Percentiles rank a stretch among this genome's conserved stretches.
These are phyloP conservation scores for Sitophilus oryzae DNA, from an alignment of 1,140 invertebrate species.

Conservation along the genomic window DNA sequence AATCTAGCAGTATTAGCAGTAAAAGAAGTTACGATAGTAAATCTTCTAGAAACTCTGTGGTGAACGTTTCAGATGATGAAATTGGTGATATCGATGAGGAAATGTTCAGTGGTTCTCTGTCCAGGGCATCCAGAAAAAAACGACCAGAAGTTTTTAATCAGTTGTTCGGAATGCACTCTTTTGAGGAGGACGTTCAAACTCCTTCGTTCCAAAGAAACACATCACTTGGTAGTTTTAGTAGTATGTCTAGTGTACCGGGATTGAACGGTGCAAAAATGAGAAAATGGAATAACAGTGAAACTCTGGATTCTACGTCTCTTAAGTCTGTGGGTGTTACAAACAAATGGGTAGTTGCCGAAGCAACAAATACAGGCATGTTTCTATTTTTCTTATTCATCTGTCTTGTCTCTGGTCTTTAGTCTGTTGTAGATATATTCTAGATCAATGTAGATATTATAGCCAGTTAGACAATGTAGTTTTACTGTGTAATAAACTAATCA, in stretches of 20 bases:
- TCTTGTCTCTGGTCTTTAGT: slow-evolving; percentile 5
- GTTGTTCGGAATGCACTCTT: slow-evolving; percentile 33
- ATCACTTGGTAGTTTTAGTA: slow-evolving; percentile 28
- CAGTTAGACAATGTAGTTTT: no score
- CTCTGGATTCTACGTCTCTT: slow-evolving; percentile 32
- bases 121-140: slow-evolving; percentile 19
- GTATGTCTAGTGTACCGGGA: slow-evolving; percentile 30
- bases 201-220: slow-evolving; percentile 11
- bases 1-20: slow-evolving; percentile 16
- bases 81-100: slow-evolving; percentile 34
- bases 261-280: slow-evolving; percentile 29
- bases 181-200: slow-evolving; percentile 17
- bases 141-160: slow-evolving; percentile 28
- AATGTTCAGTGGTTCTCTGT: slow-evolving; percentile 29
- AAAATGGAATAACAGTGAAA: slow-evolving; percentile 37
- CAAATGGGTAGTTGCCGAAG: slow-evolving; percentile 35
- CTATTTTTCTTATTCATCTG: slow-evolving; percentile 4
- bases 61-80: slow-evolving; percentile 25
- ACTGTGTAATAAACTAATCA: no score
- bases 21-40: slow-evolving; percentile 8
- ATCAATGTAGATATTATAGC: no score
- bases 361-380: slow-evolving; percentile 41
- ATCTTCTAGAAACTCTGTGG: slow-evolving; percentile 21
- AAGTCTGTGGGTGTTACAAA: slow-evolving; percentile 22
- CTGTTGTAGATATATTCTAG: no score